Conservation (phyloP, 37 sponge, comb jelly and placozoan genomes). For the Sycon ciliatum region DNA sequence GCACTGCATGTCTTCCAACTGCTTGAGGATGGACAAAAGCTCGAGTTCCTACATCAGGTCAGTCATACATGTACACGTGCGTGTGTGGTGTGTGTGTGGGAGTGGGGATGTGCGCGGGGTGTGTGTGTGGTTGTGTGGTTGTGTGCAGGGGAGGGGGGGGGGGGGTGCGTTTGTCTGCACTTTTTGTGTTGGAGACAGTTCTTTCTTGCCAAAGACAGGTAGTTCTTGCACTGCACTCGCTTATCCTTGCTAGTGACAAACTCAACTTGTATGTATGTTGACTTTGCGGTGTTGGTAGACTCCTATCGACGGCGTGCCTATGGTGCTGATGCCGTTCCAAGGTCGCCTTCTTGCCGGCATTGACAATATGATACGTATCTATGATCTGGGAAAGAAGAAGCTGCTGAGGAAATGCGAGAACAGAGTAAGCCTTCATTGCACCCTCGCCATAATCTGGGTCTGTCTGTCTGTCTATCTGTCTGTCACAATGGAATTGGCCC, state of each 20-base stretch:
- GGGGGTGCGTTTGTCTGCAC: no score
- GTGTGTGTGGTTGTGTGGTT: no score
- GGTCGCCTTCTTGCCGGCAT: slow-evolving; percentile 88
- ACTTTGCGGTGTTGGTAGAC: slow-evolving; percentile 35
- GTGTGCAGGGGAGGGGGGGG: no score
- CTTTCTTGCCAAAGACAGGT: no score
- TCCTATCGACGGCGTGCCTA: slow-evolving; percentile 79
- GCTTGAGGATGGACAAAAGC: slow-evolving; percentile 58
- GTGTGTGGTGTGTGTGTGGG: no score
- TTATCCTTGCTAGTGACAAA: no score
- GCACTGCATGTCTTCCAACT: slow-evolving; percentile 62
- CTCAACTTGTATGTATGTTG: background rate
- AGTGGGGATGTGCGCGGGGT: no score
- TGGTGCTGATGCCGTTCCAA: slow-evolving; percentile 77
- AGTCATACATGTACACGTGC: no score
- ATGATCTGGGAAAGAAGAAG: slow-evolving; percentile 94
- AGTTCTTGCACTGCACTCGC: no score
- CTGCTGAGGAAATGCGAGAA: slow-evolving; percentile 97
- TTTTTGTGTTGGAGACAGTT: no score
- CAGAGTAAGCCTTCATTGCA: slow-evolving; percentile 40
- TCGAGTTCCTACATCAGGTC: slow-evolving; percentile 82
- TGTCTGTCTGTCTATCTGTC: background rate
- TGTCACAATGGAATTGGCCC: background rate
- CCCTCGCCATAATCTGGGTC: background rate
- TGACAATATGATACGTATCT: slow-evolving; percentile 76